Evolutionary conservation across 2,113 vertebrate species (phyloP), one percentile per base, ranked within the genome.

Genomic region (Rhinolophus sinicus): DNA sequence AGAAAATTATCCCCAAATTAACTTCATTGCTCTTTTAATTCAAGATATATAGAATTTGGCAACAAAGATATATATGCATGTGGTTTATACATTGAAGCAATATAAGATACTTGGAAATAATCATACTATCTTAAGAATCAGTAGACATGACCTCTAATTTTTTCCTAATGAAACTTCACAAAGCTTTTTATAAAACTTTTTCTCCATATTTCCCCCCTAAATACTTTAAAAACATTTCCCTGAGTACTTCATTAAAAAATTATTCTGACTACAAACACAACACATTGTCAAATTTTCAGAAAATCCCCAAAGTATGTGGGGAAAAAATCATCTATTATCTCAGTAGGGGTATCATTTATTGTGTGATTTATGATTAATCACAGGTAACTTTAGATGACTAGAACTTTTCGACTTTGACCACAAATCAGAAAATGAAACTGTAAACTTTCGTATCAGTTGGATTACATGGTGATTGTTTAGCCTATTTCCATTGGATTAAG

Each of bases 401-500:
- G 28, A 38, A 90, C 35, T 92, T 95, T 44, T 64, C 13, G 12
- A 10, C 73, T 97, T 81, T 89, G n/a, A 67, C 38, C 54, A 75
- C 80, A 78, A 50, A 93, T 91, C 56, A 96, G 89, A 95, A 97
- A 97, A 75, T 69, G 54, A 94, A 82, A 93, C 62, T 72, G 24
- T 76, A 58, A 85, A n/a, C 21, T 85, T 77, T 38, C 70, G 4
- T 90, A 70, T 78, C 19, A 15, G 8, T 47, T 75, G 56, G 82
- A n/a, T 88, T 78, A 65, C 11, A 4, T 52, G 8, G 30, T 65
- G 18, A 64, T 60, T 78, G 72, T 88, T 82, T 69, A 87, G 22
- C 22, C 10, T 80, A 7, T 62, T 58, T 92, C 69, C 22, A 9
- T n/a, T 73, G 35, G 28, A 47, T 38, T 96, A 76, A 92, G 56